These are phyloP conservation scores for Elymnias hypermnestra DNA, from an alignment of 1,140 invertebrate species.

Conservation along the genomic window DNA sequence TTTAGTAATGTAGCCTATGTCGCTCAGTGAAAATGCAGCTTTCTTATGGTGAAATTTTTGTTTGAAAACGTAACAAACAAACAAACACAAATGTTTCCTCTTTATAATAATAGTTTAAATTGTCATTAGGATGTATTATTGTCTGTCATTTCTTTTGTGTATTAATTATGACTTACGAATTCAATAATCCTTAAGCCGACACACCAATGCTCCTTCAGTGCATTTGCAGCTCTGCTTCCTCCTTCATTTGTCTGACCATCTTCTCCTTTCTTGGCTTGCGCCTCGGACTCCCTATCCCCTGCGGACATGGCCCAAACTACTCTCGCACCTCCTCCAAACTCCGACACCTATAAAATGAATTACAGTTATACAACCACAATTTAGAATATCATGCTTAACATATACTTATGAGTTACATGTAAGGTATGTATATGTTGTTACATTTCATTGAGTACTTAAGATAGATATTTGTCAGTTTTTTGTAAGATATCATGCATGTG, in stretches of 20 bases:
- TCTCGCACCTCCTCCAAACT: constrained; percentile 58
- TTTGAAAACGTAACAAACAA: too few species aligned
- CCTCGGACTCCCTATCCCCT: constrained; percentile 60
- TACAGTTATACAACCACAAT: neutral
- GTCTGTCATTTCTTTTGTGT: neutral
- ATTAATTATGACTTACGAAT: constrained; percentile 37
- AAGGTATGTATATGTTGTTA: too few species aligned
- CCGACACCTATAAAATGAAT: constrained; percentile 40
- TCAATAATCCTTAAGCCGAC: constrained; percentile 47
- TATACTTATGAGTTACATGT: too few species aligned
- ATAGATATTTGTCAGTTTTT: too few species aligned
- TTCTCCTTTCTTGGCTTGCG: constrained; percentile 62
- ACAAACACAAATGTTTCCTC: too few species aligned
- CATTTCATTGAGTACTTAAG: too few species aligned
- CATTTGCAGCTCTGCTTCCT: constrained; percentile 47
- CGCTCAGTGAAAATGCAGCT: too few species aligned
- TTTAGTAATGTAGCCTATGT: too few species aligned
- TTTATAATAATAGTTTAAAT: too few species aligned
- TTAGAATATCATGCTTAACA: too few species aligned
- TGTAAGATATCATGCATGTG: too few species aligned
- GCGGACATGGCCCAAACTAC: constrained; percentile 68
- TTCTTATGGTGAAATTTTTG: too few species aligned
- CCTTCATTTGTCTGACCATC: constrained; percentile 41
- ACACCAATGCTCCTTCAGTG: constrained; percentile 60
- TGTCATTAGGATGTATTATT: neutral